Base-by-base conservation (phyloP, 2,888 invertebrate genomes). In the Muschampia plurimacula region DNA sequence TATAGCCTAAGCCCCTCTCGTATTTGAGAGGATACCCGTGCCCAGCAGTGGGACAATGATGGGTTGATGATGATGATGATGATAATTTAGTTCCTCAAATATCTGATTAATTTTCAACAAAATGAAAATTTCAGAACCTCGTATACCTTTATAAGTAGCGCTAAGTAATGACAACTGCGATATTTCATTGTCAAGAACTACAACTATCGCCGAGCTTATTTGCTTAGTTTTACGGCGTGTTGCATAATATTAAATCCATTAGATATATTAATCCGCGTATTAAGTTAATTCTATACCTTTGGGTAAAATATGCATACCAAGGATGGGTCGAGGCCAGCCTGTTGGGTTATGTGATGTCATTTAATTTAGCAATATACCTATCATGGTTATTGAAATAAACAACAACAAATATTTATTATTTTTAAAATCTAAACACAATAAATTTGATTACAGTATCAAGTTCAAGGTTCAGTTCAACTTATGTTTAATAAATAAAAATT, bases 241-340 rank as follows among this genome's bases (percentile, higher is more conserved):
- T 22, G 64, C 46, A 64, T 46, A 64, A 64, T 64, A 49, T 49
- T 46, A 44, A 39, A 39, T 41, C 39, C 28, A 65, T n/a, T 65
- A 32, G 2, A 32, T 32, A 65, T 32, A 22, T 62, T 69, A 44
- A 39, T 39, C 39, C 52, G 39, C 12, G 32, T 49, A 49, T 63
- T 62, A 69, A 41, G 52, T 69, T 63, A 46, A 60, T 68, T 60
- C 60, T 36, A 52, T 52, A 68, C 57, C 32, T 70, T 70, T 57
- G 64, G 63, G 9, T 55, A 10, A 2, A 28, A 46, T 64, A 70
- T 57, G 57, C 44, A 28, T 70, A 57, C 59, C 65, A 70, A 70
- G 70, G 70, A 44, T 36, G 15, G 70, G 70, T 59, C 65, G 70
- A 71, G 70, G 70, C 44, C 9, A 59, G 36, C 70, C 36, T 39